Evolutionary conservation across 2,888 invertebrate genomes (phyloP), one percentile per base, ranked within the genome.

Genomic region (Brachypterus glaber): DNA sequence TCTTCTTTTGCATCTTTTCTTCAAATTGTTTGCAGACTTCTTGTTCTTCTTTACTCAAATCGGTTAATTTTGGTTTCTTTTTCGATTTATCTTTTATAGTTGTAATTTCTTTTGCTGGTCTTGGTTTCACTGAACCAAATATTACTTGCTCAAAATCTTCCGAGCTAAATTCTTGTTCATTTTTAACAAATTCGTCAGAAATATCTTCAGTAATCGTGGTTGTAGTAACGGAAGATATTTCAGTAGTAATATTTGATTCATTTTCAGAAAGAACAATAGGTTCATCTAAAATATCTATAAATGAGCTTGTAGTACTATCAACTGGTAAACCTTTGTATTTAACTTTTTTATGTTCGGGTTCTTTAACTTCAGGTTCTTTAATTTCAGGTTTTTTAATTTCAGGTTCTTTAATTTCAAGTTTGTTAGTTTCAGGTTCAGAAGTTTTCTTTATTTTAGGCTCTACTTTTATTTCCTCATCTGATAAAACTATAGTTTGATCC

Each of bases 41-140:
- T 41, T 60, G 53, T 39, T 68, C 67, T 48, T 67, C 66, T 12
- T 51, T 43, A 30, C 59, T 60, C 33, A 33, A 13, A 15, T 29
- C 35, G 26, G 15, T 33, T 39, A 49, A 39, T 45, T 50, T 42
- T 42, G 42, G 30, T 41, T 50, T 15, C 47, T 38, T 33, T 49
- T 46, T 39, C 42, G 38, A 39, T 47, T 30, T 31, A 44, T 35
- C 40, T 44, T 41, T 39, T 44, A 31, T 40, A 39, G 32, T 41
- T 44, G 35, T 33, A 18, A 31, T 30, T 42, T 47, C 43, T 31
- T 50, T 46, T 35, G 47, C 49, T 3, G 59, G 71, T 29, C 77
- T 64, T 49, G 73, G 67, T 65, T 77, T 73, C 8, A 77, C 73
- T 7, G 77, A 77, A 29, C 77, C 77, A 55, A 77, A 77, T 46